Evolutionary conservation across 1,140 invertebrate genomes (phyloP).

Genomic region (Neelides sp.): DNA sequence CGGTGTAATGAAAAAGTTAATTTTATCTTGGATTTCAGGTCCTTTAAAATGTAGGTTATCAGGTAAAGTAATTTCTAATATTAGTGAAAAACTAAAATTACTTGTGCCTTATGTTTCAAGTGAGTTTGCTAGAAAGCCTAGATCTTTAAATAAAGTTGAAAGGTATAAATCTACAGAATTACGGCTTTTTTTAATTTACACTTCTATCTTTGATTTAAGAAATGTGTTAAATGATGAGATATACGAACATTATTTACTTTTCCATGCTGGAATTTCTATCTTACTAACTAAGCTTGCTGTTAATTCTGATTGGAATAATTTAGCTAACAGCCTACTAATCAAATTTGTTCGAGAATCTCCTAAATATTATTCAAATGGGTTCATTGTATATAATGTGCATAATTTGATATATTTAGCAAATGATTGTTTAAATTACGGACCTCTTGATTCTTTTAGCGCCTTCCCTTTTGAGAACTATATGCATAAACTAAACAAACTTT

Average conservation of each 20-base stretch:
- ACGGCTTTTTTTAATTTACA: too few relatives aligned
- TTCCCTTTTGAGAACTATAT: constrained; percentile 39
- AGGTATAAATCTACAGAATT: constrained; percentile 5
- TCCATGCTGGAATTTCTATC: constrained; percentile 24
- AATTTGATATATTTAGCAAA: constrained; percentile 33
- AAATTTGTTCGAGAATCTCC: constrained; percentile 4
- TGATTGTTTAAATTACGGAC: constrained; percentile 36
- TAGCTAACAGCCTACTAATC: constrained; percentile 9
- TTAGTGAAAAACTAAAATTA: too few relatives aligned
- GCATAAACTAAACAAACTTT: constrained; percentile 6
- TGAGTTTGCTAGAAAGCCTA: not conserved
- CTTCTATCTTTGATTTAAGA: not conserved
- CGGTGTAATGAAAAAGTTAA: not conserved
- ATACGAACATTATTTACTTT: constrained; percentile 7
- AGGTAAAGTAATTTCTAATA: not conserved
- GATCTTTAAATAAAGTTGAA: not conserved
- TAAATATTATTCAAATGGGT: not conserved
- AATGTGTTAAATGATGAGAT: not conserved
- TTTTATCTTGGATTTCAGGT: not conserved
- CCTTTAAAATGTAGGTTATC: not conserved
- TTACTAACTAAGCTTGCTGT: not conserved
- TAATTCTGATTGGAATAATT: constrained; percentile 14
- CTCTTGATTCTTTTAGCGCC: constrained; percentile 35
- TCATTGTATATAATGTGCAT: constrained; percentile 36
- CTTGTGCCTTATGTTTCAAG: not conserved